phyloP scores from a whole-genome alignment of 2,113 vertebrate species.

The Synchiropus splendidus region DNA sequence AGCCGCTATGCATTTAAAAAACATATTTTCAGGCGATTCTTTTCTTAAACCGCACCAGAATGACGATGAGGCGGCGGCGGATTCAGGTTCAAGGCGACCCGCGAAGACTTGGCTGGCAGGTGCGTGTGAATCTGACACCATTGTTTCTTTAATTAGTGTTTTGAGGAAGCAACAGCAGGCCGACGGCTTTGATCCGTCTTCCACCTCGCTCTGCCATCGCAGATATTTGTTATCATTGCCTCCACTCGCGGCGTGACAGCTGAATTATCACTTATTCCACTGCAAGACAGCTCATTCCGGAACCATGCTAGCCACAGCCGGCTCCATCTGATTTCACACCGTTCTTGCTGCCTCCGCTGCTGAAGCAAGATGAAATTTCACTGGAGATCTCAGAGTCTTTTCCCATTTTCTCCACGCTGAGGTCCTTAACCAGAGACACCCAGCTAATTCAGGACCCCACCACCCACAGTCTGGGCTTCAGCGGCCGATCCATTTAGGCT shows the following conservation, averaged over 20 bases:
- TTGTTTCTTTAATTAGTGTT: conserved; percentile 7
- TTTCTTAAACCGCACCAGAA: not conserved
- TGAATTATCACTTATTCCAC: conserved; percentile 36
- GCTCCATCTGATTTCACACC: conserved; percentile 31
- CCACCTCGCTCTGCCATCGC: conserved; percentile 7
- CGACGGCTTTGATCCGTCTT: conserved; percentile 12
- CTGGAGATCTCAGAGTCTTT: conserved; percentile 4
- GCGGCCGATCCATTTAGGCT: conserved; percentile 37
- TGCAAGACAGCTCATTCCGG: conserved; percentile 34
- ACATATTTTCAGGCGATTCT: not conserved
- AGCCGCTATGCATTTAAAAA: not conserved
- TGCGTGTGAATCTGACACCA: not conserved
- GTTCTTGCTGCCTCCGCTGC: conserved; percentile 27
- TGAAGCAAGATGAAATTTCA: conserved; percentile 33
- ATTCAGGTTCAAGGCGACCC: not conserved
- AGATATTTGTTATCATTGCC: conserved; percentile 19
- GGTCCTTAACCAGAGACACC: conserved; percentile 57
- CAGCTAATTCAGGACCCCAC: conserved; percentile 43
- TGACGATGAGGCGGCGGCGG: not conserved
- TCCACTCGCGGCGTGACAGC: conserved; percentile 32
- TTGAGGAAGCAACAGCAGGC: conserved; percentile 2
- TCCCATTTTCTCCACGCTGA: conserved; percentile 16
- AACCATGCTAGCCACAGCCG: conserved; percentile 19
- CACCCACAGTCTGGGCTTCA: conserved; percentile 20
- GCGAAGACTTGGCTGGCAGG: not conserved